These are phyloP conservation scores for Caenorhabditis becei DNA, from an alignment of 2,888 invertebrate species.

Conservation along the genomic window DNA sequence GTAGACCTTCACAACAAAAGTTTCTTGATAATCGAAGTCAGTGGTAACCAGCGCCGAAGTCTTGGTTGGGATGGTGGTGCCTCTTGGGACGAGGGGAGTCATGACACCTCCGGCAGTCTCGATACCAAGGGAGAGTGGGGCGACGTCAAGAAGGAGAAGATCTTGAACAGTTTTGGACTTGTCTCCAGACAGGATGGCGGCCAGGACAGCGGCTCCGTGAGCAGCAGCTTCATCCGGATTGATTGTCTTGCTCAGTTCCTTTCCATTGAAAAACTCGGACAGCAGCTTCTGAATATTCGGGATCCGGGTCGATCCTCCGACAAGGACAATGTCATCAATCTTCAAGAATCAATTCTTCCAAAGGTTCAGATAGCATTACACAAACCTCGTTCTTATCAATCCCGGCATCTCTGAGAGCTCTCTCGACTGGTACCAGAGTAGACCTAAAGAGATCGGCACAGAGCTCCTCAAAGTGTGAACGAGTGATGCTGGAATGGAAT, in stretches of 20 bases:
- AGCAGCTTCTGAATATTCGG: background rate
- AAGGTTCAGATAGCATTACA: background rate
- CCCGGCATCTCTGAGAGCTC: constrained; percentile 94
- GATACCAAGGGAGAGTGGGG: constrained; percentile 97
- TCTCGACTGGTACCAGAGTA: constrained; percentile 97
- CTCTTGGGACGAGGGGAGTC: constrained; percentile 93
- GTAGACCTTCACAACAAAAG: constrained; percentile 89
- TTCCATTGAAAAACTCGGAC: background rate
- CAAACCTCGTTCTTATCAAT: constrained; percentile 87
- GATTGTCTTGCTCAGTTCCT: constrained; percentile 86
- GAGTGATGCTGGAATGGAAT: constrained; percentile 95
- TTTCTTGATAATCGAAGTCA: constrained; percentile 93
- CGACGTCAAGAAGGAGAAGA: constrained; percentile 87
- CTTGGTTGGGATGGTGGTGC: constrained; percentile 89
- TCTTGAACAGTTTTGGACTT: constrained; percentile 60
- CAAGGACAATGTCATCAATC: background rate
- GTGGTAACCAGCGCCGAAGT: constrained; percentile 87
- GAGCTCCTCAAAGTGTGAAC: constrained; percentile 97
- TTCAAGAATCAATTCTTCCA: background rate
- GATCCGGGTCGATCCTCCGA: background rate
- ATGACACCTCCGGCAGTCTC: constrained; percentile 97
- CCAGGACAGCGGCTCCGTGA: constrained; percentile 97
- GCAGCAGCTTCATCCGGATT: constrained; percentile 99
- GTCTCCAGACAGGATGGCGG: constrained; percentile 77
- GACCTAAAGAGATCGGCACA: constrained; percentile 96